Base-by-base conservation (phyloP, 2,113 vertebrate genomes). In the Channa argus region DNA sequence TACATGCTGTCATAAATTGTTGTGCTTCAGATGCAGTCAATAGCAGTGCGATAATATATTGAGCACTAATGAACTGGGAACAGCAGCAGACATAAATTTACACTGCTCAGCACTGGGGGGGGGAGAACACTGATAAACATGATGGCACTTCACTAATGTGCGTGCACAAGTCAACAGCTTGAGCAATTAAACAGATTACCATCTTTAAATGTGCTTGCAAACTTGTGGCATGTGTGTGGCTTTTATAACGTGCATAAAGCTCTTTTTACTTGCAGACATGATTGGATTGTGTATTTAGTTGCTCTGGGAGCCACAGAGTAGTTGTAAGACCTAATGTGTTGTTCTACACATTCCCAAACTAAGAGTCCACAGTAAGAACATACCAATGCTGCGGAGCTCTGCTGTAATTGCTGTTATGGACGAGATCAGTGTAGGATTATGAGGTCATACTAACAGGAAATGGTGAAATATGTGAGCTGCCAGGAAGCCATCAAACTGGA, bases 111-210 rank as follows among this genome's bases (percentile, higher is more conserved):
- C 76, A 77, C 76, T 54, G 34, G 65, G 59, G 67, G 75, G 69
- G 24, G 24, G 24, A 8, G 14, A 37, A 50, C 58, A 7, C 65
- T 56, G 80, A 74, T 75, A 62, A 80, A 76, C 77, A 80, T 8
- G 2, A 41, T 33, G 50, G 41, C 54, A 34, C 72, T 46, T 51
- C 60, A 50, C 68, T 85, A 77, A 85, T 80, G 73, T 71, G 68
- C 72, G 73, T 52, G 63, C 44, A 74, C 0, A 44, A 85, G 69
- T 80, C 77, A 88, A 79, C 74, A 81, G 80, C 77, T 76, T 38
- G 49, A 55, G 60, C 74, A 81, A 86, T 84, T 79, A 86, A 70
- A 82, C 5, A 70, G 77, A 78, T 83, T 79, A 82, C 15, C 77
- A 69, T 86, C 74, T 77, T 74, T 68, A 77, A 81, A 67, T 51